Percentiles rank a stretch among this genome's conserved stretches.
Conservation (phyloP, 2,113 vertebrate genomes). For the Rhadina sibilatrix region DNA sequence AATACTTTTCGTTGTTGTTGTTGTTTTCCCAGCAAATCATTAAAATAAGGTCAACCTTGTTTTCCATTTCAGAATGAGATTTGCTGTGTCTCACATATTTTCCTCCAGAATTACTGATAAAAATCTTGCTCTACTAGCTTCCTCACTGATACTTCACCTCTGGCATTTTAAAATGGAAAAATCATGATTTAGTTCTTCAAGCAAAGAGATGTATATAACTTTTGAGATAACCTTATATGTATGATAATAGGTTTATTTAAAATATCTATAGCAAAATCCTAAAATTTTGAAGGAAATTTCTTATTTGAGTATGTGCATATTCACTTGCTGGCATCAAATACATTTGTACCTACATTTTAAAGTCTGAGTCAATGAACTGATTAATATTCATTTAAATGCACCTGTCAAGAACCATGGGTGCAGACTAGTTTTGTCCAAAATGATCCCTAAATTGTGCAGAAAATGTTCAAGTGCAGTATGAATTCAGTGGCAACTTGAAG, state of each 20-base stretch:
- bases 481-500: neutral
- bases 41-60: constrained; percentile 47
- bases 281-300: neutral
- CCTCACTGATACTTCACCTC: neutral
- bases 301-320: neutral
- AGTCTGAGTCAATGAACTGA: neutral
- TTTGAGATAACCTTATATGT: neutral
- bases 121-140: neutral
- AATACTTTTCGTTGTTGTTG: neutral
- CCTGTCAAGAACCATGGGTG: neutral
- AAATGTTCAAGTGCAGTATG: neutral
- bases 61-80: constrained; percentile 19
- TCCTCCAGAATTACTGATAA: neutral
- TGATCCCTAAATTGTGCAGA: neutral
- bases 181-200: neutral
- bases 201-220: neutral
- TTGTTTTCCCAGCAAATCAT: neutral
- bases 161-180: neutral
- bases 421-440: neutral
- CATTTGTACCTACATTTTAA: neutral
- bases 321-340: neutral
- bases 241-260: neutral
- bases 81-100: neutral
- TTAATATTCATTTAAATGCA: neutral
- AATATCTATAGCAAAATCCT: neutral